phyloP scores from a whole-genome alignment of 2,113 vertebrate genomes.

The Nerophis ophidion region DNA sequence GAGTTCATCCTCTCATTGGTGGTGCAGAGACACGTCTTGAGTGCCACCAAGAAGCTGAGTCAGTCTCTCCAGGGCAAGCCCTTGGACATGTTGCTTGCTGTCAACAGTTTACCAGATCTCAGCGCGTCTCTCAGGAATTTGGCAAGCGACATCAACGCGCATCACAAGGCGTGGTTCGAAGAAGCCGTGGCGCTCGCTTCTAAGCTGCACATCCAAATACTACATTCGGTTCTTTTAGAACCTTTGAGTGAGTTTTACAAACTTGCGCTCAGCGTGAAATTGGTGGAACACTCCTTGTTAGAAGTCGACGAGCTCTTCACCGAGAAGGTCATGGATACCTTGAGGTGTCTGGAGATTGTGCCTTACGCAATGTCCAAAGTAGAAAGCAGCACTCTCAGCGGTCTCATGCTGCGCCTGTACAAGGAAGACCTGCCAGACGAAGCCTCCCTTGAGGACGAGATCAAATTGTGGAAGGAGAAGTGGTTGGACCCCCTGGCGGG shows the following conservation, averaged over 20 bases:
- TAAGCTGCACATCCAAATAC: constrained; percentile 55
- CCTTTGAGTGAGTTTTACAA: constrained; percentile 69
- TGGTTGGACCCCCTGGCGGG: constrained; percentile 63
- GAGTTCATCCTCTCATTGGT: constrained; percentile 69
- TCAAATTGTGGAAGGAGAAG: constrained; percentile 69
- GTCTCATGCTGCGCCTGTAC: constrained; percentile 62
- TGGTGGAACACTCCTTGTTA: constrained; percentile 58
- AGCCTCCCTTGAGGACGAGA: constrained; percentile 61
- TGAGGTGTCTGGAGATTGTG: constrained; percentile 76
- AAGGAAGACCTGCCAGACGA: constrained; percentile 71
- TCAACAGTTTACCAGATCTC: constrained; percentile 58
- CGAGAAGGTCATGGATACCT: constrained; percentile 62
- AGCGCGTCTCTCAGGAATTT: constrained; percentile 56
- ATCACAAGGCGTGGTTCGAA: constrained; percentile 71
- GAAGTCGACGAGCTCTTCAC: constrained; percentile 69
- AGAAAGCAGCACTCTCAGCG: constrained; percentile 62
- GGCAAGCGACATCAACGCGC: constrained; percentile 53
- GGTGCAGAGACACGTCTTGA: constrained; percentile 63
- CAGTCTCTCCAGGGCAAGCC: constrained; percentile 69
- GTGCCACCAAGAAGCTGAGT: constrained; percentile 60
- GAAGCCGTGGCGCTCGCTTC: constrained; percentile 64
- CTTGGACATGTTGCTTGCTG: constrained; percentile 65
- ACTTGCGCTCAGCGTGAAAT: constrained; percentile 56
- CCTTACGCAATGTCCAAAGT: constrained; percentile 76
- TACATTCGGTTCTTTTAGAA: constrained; percentile 64